Percentiles rank a stretch among this genome's conserved stretches.
These are phyloP conservation scores for Myodes glareolus DNA, from an alignment of 2,113 vertebrate genomes.

Conservation along the genomic window DNA sequence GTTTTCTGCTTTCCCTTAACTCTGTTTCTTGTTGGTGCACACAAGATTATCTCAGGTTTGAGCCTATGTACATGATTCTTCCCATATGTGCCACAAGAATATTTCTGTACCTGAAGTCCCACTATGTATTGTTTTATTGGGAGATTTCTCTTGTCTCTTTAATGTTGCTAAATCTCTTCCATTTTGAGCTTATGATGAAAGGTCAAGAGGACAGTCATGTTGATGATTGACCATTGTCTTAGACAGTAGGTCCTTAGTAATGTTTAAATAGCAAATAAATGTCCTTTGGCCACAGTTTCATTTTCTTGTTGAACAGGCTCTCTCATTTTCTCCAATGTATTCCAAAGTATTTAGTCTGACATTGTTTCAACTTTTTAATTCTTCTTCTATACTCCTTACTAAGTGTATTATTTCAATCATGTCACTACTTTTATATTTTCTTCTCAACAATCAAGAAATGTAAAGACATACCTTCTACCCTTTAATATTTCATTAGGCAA, in stretches of 20 bases:
- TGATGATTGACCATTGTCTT: background rate
- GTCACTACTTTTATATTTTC: background rate
- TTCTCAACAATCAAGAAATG: background rate
- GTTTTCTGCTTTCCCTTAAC: background rate
- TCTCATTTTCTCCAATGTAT: background rate
- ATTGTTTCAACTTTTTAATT: background rate
- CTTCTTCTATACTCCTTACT: background rate
- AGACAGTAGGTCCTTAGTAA: background rate
- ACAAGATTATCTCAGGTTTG: background rate
- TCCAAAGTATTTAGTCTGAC: background rate
- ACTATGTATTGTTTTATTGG: too few species aligned
- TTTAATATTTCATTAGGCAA: background rate
- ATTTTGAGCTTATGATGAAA: background rate
- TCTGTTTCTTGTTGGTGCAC: background rate
- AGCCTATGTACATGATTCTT: background rate
- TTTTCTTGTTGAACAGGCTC: background rate
- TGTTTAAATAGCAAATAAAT: background rate
- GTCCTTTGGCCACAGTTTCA: background rate
- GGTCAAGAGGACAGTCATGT: background rate
- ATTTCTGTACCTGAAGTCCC: too few species aligned
- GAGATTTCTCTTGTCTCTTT: background rate
- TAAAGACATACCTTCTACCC: background rate
- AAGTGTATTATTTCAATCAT: background rate
- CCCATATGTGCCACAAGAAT: too few species aligned
- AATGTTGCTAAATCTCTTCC: background rate